Evolutionary conservation across 2,797 vertebrate species (phyloP).

Genomic region (Falco cherrug): DNA sequence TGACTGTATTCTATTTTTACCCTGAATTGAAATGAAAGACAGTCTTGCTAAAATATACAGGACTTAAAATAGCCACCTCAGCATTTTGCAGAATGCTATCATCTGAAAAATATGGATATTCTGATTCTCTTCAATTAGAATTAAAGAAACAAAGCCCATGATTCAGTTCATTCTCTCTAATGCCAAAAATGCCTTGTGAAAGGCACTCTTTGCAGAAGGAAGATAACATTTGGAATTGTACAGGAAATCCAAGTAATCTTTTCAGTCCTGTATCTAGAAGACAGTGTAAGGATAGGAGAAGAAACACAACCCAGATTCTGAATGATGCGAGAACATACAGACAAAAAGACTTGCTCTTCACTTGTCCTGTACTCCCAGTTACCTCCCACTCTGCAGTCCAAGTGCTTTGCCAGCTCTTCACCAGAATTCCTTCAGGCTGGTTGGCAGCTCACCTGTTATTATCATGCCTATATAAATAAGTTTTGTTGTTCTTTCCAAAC

Average conservation of each 20-base stretch:
- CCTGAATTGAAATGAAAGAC: background rate
- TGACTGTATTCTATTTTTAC: background rate
- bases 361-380: background rate
- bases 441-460: background rate
- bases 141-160: background rate
- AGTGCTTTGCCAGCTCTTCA: background rate
- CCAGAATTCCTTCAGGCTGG: background rate
- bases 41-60: background rate
- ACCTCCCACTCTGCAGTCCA: background rate
- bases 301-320: background rate
- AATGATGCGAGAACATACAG: background rate
- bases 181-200: slow-evolving; percentile 7
- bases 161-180: slow-evolving; percentile 10
- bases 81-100: background rate
- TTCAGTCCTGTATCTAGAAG: background rate
- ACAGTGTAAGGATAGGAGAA: background rate
- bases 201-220: background rate
- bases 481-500: background rate
- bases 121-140: background rate
- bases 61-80: background rate
- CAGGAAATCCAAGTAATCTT: slow-evolving; percentile 3
- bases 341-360: background rate
- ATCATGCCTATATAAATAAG: background rate
- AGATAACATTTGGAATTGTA: background rate
- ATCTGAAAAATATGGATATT: background rate